phyloP scores from a whole-genome alignment of 2,113 vertebrate genomes.

The Sinocyclocheilus grahami region DNA sequence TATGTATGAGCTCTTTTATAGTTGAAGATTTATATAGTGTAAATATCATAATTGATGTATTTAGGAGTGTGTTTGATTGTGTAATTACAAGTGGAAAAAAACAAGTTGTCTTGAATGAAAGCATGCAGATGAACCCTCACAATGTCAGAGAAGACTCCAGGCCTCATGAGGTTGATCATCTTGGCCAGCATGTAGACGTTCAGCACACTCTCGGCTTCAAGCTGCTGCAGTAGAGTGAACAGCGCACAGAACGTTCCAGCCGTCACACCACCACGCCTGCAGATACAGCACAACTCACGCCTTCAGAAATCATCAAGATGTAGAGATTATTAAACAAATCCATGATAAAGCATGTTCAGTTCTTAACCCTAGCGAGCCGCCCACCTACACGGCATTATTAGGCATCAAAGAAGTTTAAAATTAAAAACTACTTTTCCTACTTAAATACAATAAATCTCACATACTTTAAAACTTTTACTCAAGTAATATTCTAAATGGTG shows the following conservation, averaged over 20 bases:
- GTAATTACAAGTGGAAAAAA: too few species aligned
- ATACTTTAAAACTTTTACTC: too few species aligned
- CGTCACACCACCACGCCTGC: conserved; percentile 87
- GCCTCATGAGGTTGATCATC: conserved; percentile 83
- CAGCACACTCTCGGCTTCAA: conserved; percentile 85
- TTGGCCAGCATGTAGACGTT: conserved; percentile 93
- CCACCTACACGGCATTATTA: neutral
- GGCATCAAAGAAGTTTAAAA: neutral
- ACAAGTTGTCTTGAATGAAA: neutral
- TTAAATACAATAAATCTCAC: too few species aligned
- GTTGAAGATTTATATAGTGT: too few species aligned
- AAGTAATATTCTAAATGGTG: too few species aligned
- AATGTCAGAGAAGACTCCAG: conserved; percentile 87
- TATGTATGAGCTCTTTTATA: too few species aligned
- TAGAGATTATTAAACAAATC: neutral
- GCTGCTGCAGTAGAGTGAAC: conserved; percentile 83
- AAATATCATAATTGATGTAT: too few species aligned
- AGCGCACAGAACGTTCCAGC: conserved; percentile 93
- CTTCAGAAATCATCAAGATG: too few species aligned
- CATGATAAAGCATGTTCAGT: neutral
- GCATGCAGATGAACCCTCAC: conserved; percentile 73
- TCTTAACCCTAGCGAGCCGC: neutral
- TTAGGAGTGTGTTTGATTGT: too few species aligned
- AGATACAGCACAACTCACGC: neutral
- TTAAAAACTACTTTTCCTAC: too few species aligned